These are phyloP conservation scores for Rhinolophus sinicus DNA, from an alignment of 2,113 vertebrate genomes.

Conservation along the genomic window DNA sequence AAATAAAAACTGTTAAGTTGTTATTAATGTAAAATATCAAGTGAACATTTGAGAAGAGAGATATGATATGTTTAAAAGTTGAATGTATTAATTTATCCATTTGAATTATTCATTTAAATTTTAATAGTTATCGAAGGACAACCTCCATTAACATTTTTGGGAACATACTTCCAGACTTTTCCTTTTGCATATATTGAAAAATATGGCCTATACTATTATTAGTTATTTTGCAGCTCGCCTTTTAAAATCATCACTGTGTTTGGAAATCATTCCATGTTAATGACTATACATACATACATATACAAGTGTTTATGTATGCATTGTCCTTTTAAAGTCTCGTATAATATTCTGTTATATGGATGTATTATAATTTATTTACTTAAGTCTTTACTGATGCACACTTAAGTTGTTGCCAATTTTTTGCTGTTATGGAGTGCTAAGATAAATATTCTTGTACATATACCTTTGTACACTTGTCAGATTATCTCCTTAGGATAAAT, in stretches of 20 bases:
- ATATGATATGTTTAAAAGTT: slow-evolving; percentile 34
- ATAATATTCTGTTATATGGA: neutral
- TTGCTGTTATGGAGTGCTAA: slow-evolving; percentile 11
- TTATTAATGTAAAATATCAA: neutral
- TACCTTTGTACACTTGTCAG: neutral
- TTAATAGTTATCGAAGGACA: neutral
- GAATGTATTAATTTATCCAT: slow-evolving; percentile 14
- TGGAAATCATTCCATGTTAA: slow-evolving; percentile 34
- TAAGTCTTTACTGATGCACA: neutral
- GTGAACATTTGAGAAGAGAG: slow-evolving; percentile 37
- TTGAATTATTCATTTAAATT: slow-evolving; percentile 54
- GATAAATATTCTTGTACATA: slow-evolving; percentile 40
- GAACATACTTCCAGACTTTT: slow-evolving; percentile 8
- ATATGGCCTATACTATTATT: neutral
- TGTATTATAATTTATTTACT: slow-evolving; percentile 43
- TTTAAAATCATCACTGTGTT: slow-evolving; percentile 40
- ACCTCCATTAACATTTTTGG: slow-evolving; percentile 10
- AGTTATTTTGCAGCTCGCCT: slow-evolving; percentile 36
- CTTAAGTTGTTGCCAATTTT: neutral
- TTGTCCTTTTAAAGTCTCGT: slow-evolving; percentile 23
- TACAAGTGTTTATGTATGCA: neutral
- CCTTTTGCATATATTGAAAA: slow-evolving; percentile 28
- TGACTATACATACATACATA: neutral
- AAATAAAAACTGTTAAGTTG: slow-evolving; percentile 47
- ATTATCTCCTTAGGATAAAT: slow-evolving; percentile 46